Conservation (phyloP, 2,888 invertebrate genomes). For the Marasmarcha lunaedactyla region DNA sequence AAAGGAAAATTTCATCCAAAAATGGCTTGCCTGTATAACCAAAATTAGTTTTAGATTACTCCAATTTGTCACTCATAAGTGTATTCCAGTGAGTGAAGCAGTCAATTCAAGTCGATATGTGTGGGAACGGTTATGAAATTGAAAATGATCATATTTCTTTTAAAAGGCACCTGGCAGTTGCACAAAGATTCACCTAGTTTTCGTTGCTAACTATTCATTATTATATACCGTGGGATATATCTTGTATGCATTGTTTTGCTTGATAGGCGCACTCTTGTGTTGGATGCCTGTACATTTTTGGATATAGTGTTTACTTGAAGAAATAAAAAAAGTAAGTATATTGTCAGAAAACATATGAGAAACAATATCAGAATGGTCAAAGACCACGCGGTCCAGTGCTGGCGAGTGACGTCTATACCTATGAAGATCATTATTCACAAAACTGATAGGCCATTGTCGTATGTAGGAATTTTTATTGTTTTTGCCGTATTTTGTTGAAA, state of each 20-base stretch:
- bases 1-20: no score
- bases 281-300: slow-evolving; percentile 26
- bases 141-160: slow-evolving; percentile 70
- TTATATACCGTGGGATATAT: slow-evolving; percentile 64
- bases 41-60: slow-evolving; percentile 64
- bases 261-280: slow-evolving; percentile 60
- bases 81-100: slow-evolving; percentile 5
- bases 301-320: no score
- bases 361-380: no score
- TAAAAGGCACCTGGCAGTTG: slow-evolving; percentile 65
- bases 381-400: no score
- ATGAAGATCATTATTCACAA: no score
- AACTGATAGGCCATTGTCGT: no score
- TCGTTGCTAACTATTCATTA: slow-evolving; percentile 67
- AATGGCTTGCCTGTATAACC: slow-evolving; percentile 20
- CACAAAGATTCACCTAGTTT: slow-evolving; percentile 71
- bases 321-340: no score
- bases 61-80: slow-evolving; percentile 49
- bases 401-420: no score
- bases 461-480: no score
- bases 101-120: slow-evolving; percentile 48
- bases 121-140: slow-evolving; percentile 69
- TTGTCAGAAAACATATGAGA: no score
- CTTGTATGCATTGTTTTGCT: slow-evolving; percentile 53
- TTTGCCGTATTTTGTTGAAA: no score